phyloP scores from a whole-genome alignment of 2,113 vertebrate genomes.

The Anolis sagrei region DNA sequence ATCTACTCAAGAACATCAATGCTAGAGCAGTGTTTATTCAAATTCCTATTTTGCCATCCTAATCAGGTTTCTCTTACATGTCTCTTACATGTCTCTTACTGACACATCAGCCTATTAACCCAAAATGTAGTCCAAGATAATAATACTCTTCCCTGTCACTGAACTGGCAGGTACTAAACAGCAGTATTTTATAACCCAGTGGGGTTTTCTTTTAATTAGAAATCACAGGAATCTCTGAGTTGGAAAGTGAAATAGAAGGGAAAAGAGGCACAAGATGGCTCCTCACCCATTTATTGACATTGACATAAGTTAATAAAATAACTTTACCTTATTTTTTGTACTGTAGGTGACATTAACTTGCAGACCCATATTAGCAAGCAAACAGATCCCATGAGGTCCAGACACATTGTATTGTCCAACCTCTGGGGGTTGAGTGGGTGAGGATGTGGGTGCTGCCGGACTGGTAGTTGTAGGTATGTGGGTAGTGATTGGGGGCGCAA shows the following conservation, averaged over 20 bases:
- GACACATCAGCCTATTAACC: not conserved
- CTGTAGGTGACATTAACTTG: slow-evolving; percentile 87
- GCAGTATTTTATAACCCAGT: not conserved
- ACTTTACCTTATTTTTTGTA: slow-evolving; percentile 64
- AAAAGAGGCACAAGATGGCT: not conserved
- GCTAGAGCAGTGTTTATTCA: not conserved
- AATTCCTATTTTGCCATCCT: not conserved
- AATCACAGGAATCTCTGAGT: not conserved
- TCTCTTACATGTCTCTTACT: not conserved
- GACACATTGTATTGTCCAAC: slow-evolving; percentile 79
- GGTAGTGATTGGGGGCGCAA: slow-evolving; percentile 45
- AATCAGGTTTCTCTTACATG: not conserved
- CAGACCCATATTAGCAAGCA: slow-evolving; percentile 88
- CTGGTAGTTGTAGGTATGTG: slow-evolving; percentile 55
- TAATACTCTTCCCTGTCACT: not conserved
- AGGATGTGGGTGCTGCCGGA: slow-evolving; percentile 43
- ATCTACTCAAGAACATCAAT: not conserved
- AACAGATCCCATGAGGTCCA: slow-evolving; percentile 80
- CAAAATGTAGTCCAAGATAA: not conserved
- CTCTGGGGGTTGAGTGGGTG: slow-evolving; percentile 67
- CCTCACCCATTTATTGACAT: not conserved
- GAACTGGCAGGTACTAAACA: not conserved
- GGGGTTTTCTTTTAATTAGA: not conserved
- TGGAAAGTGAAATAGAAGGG: not conserved
- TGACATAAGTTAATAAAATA: not conserved